These are phyloP conservation scores for Tricholauxania praeusta DNA, from an alignment of 2,888 invertebrate species.

Conservation along the genomic window DNA sequence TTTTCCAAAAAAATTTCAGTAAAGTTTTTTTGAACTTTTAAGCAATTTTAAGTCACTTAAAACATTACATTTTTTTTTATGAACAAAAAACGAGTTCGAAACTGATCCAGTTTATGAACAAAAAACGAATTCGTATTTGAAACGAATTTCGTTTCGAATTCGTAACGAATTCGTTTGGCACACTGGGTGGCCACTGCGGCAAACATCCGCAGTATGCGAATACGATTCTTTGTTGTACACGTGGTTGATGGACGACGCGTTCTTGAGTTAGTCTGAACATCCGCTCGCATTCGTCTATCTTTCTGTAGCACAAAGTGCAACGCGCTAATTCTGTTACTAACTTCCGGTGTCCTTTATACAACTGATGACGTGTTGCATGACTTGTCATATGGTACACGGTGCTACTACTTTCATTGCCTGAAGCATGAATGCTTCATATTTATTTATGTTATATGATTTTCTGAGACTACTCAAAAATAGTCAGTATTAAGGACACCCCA, in stretches of 20 bases:
- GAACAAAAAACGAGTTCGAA: no score
- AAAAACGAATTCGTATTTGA: no score
- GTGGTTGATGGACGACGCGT: no score
- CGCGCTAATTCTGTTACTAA: constrained; percentile 22
- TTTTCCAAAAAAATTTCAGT: no score
- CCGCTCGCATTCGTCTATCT: not conserved
- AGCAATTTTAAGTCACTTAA: no score
- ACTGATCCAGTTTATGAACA: no score
- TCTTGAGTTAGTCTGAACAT: no score
- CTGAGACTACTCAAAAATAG: not conserved
- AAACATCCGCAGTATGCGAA: not conserved
- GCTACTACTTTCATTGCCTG: not conserved
- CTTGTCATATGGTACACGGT: not conserved
- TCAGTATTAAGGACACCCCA: not conserved
- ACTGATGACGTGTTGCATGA: not conserved
- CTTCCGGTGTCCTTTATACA: constrained; percentile 11
- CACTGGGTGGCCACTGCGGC: not conserved
- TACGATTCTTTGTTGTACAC: no score
- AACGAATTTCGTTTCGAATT: no score
- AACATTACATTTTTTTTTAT: no score
- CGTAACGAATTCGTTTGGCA: no score
- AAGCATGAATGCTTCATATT: not conserved
- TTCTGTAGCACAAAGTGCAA: not conserved
- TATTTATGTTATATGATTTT: constrained; percentile 10
- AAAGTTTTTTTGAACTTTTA: no score